Conservation (phyloP, 2,113 vertebrate species). For the Mormoops blainvillei region DNA sequence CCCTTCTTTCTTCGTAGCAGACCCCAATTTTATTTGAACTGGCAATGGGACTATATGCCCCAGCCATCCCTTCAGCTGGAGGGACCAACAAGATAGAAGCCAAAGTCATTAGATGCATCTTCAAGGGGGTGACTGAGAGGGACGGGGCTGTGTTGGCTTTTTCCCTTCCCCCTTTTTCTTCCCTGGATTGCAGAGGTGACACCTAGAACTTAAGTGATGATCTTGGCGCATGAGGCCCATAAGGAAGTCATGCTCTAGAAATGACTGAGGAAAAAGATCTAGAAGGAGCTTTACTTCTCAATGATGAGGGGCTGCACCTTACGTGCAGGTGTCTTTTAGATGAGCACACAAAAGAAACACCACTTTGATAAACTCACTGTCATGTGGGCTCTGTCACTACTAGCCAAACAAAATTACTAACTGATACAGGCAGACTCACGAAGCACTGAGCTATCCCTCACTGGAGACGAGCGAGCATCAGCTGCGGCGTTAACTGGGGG, state of each 20-base stretch:
- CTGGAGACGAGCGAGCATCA: no score
- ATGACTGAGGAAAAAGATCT: background rate
- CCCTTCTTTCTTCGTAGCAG: background rate
- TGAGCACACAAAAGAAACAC: no score
- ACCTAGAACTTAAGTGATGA: background rate
- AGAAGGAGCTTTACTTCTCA: background rate
- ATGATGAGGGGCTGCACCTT: background rate
- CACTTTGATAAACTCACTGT: background rate
- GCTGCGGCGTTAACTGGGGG: background rate
- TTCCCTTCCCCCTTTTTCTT: background rate
- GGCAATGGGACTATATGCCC: background rate
- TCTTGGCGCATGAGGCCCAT: background rate
- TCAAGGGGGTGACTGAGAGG: background rate
- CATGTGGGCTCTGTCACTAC: background rate
- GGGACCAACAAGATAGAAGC: background rate
- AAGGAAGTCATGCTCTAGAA: background rate
- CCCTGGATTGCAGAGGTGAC: background rate
- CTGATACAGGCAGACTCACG: background rate
- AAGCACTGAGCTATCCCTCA: background rate
- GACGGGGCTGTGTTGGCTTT: background rate
- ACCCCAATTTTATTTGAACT: background rate
- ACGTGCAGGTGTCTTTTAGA: background rate
- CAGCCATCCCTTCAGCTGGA: background rate
- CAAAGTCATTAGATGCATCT: background rate
- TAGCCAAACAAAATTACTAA: background rate